A percentile compares a stretch with the other conserved stretches of the same genome.
phyloP scores from a whole-genome alignment of 2,888 invertebrate genomes.

The Cecidostiba fungosa region DNA sequence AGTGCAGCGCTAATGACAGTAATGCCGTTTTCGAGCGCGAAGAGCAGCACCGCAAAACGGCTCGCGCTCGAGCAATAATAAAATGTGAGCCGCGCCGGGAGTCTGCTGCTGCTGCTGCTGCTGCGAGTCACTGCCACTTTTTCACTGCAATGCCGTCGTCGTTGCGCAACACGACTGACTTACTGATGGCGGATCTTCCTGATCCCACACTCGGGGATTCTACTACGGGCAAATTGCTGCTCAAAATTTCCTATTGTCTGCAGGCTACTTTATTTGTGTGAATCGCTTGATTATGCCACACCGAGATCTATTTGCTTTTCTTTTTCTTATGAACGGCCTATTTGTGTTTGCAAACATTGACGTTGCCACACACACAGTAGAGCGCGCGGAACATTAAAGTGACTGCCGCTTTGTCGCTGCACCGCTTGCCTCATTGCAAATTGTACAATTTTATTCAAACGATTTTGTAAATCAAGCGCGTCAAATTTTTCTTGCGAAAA shows the following conservation, averaged over 20 bases:
- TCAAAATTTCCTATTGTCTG: slow-evolving; percentile 39
- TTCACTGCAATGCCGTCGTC: slow-evolving; percentile 56
- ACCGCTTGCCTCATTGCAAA: background rate
- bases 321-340: background rate
- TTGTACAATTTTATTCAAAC: slow-evolving; percentile 14
- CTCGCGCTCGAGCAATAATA: slow-evolving; percentile 70
- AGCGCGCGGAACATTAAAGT: slow-evolving; percentile 3
- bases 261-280: slow-evolving; percentile 40
- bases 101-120: background rate
- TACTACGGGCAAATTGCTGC: background rate
- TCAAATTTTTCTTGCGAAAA: background rate
- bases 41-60: slow-evolving; percentile 67
- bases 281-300: slow-evolving; percentile 35
- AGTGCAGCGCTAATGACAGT: slow-evolving; percentile 75
- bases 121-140: slow-evolving; percentile 10
- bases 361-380: background rate
- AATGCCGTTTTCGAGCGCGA: slow-evolving; percentile 65
- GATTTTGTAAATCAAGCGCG: background rate
- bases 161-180: slow-evolving; percentile 60
- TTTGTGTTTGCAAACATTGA: background rate
- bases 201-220: slow-evolving; percentile 42
- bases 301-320: slow-evolving; percentile 12
- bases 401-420: background rate
- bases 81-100: slow-evolving; percentile 71
- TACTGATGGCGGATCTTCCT: slow-evolving; percentile 32